Evolutionary conservation across 2,888 invertebrate species (phyloP).

Genomic region (Melikaiella ostensackeni): DNA sequence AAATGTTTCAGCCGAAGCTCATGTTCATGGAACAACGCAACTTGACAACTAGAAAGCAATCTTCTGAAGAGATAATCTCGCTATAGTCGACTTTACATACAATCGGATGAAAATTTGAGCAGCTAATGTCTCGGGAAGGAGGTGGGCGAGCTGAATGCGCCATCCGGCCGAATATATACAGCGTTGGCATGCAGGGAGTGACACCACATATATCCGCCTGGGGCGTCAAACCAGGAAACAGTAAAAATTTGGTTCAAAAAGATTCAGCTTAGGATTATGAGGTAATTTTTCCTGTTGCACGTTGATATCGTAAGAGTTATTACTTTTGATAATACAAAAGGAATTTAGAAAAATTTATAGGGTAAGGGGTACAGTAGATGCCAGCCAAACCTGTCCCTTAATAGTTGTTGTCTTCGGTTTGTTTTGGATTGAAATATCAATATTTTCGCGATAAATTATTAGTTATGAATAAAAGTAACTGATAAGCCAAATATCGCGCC

Average conservation of each 20-base stretch:
- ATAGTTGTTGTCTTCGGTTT: too few relatives aligned
- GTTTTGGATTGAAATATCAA: too few relatives aligned
- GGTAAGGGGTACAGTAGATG: too few relatives aligned
- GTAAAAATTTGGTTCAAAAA: neutral
- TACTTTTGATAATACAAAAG: too few relatives aligned
- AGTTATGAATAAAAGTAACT: too few relatives aligned
- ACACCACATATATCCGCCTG: neutral
- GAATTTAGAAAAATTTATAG: too few relatives aligned
- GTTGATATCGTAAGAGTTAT: too few relatives aligned
- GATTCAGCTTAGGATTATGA: neutral
- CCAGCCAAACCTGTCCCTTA: too few relatives aligned
- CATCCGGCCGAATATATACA: constrained; percentile 4
- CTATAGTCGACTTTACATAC: constrained; percentile 10
- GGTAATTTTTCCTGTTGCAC: too few relatives aligned
- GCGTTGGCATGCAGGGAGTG: constrained; percentile 3
- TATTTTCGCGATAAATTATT: too few relatives aligned
- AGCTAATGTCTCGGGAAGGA: neutral
- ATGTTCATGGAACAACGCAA: neutral
- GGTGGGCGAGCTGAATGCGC: constrained; percentile 8
- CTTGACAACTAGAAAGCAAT: neutral
- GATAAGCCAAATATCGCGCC: too few relatives aligned
- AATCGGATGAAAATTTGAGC: constrained; percentile 17
- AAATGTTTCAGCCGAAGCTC: neutral
- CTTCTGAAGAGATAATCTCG: neutral
- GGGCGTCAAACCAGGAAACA: neutral